phyloP scores from a whole-genome alignment of 2,113 vertebrate genomes.

The Cavia porcellus region DNA sequence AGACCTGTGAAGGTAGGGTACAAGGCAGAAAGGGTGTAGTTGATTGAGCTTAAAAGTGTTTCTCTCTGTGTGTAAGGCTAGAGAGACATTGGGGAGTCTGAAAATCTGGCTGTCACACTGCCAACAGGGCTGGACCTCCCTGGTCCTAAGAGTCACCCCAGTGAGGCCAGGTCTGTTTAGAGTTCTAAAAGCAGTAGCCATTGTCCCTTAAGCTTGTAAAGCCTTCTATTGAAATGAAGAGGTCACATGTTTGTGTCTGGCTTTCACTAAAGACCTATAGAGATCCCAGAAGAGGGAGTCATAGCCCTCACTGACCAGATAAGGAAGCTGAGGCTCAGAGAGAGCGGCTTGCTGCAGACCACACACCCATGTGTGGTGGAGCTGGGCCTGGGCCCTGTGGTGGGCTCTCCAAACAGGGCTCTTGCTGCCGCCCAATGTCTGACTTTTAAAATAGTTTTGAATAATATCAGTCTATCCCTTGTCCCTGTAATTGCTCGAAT shows the following conservation, averaged over 20 bases:
- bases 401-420: not conserved
- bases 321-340: slow-evolving; percentile 2
- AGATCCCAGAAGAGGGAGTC: not conserved
- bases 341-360: no score
- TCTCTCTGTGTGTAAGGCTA: not conserved
- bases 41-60: not conserved
- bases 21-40: not conserved
- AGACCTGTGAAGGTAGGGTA: not conserved
- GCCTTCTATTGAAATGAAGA: not conserved
- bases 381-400: not conserved
- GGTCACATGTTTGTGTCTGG: not conserved
- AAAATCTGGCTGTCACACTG: not conserved
- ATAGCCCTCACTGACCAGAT: not conserved
- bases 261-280: not conserved
- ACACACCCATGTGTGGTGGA: not conserved
- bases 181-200: not conserved
- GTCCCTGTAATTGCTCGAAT: not conserved
- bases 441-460: not conserved
- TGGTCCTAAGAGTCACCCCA: not conserved
- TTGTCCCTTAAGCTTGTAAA: not conserved
- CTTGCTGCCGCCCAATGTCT: not conserved
- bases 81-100: not conserved
- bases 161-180: not conserved
- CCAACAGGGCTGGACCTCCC: not conserved
- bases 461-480: not conserved